Evolutionary conservation across 2,888 invertebrate species (phyloP), one percentile per base, ranked within the genome.

Genomic region (Melinopterus prodromus): DNA sequence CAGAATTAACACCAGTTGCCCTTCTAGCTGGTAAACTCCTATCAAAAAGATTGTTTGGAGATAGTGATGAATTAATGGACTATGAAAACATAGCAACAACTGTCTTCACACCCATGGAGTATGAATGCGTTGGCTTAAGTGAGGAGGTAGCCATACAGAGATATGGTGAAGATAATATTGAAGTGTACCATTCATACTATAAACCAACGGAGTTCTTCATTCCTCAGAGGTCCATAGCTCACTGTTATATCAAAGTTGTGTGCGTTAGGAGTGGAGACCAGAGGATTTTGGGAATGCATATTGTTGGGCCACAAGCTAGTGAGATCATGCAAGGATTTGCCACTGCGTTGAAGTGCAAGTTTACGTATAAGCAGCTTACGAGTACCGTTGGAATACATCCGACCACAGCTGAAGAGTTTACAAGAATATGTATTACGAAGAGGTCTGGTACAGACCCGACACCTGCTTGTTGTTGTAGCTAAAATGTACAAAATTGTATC

Each of bases 1-100:
- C 97, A 0, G 98, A 99, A 90, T 91, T 99, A 76, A 99, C 99
- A 4, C 99, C 99, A 1, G 98, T 99, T n/a, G 98, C 98, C 70
- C 96, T 98, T 85, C 95, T 95, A 86, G 98, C 99, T 75, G 99
- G 98, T 70, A 93, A 95, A 81, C 90, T 98, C 85, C 91, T 99
- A 77, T 96, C 98, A 14, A 91, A 94, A 77, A 91, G 97, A 76
- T 88, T 97, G 76, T 95, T 94, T 88, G 93, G 88, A 0, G 91
- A 90, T 79, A 89, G 91, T 14, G 86, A 87, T 0, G 14, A 92
- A 81, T 89, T 91, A 53, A 97, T 97, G 96, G 96, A 97, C 89
- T 97, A 97, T 86, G 90, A 91, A 0, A 95, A 95, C 90, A 94
- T 99, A 2, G 96, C 99, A 69, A 99, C 99, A 15, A 98, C 99